phyloP scores from a whole-genome alignment of 1,140 invertebrate species.

The Diachasma alloeum region DNA sequence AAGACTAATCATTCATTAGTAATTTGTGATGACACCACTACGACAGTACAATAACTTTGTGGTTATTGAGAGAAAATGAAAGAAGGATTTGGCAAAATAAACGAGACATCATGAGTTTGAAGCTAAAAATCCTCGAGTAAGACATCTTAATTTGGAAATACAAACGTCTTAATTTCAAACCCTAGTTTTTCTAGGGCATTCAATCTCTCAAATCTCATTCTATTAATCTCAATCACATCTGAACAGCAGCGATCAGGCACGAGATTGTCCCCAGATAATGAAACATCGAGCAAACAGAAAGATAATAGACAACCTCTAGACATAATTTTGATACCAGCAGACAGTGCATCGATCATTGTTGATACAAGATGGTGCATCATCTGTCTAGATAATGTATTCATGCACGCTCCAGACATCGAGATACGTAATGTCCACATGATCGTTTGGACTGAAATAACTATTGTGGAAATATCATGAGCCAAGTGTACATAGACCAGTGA shows the following conservation, averaged over 20 bases:
- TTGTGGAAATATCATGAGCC: neutral
- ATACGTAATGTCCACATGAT: neutral
- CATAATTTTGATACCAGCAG: too few relatives aligned
- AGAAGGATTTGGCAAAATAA: too few relatives aligned
- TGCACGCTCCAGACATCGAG: constrained; percentile 11
- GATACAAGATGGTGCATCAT: neutral
- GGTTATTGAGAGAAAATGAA: too few relatives aligned
- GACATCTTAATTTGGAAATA: too few relatives aligned
- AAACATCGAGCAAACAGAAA: neutral
- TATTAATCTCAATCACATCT: neutral
- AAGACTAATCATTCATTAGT: too few relatives aligned
- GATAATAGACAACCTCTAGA: neutral
- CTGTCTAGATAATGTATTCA: neutral
- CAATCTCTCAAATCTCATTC: neutral
- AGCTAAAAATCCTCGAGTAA: too few relatives aligned
- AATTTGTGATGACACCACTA: too few relatives aligned
- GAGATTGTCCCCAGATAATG: neutral
- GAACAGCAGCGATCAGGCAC: neutral
- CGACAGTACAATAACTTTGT: too few relatives aligned
- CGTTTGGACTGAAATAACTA: neutral
- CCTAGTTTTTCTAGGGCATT: too few relatives aligned
- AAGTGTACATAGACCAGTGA: neutral
- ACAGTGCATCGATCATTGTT: neutral
- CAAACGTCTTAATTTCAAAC: too few relatives aligned
- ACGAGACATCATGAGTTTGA: too few relatives aligned